These are phyloP conservation scores for Sturnira hondurensis DNA, from an alignment of 2,113 vertebrate species.

Conservation along the genomic window DNA sequence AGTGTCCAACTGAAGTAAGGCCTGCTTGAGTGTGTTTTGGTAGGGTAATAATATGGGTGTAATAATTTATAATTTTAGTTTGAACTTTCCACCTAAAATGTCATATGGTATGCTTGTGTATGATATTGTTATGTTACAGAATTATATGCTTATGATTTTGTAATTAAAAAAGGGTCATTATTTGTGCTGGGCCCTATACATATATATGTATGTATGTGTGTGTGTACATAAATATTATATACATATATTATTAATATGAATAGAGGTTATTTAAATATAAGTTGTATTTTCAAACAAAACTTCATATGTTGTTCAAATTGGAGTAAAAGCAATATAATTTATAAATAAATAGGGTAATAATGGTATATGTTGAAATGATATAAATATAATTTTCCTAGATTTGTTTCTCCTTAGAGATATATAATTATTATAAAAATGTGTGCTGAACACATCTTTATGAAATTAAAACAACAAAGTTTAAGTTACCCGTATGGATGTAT, in stretches of 20 bases:
- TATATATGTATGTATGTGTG: no score
- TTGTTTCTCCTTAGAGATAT: neutral
- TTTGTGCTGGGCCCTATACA: no score
- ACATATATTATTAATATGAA: neutral
- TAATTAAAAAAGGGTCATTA: no score
- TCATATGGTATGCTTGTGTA: no score
- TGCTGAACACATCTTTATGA: neutral
- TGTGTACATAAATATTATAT: no score
- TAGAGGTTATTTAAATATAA: neutral
- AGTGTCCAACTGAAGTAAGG: no score
- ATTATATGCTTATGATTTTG: no score
- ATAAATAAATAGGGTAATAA: neutral
- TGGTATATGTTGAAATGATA: neutral
- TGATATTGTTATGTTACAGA: no score
- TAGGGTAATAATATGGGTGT: no score
- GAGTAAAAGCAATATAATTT: neutral
- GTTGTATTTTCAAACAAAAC: constrained; percentile 15
- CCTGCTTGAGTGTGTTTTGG: no score
- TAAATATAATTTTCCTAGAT: neutral
- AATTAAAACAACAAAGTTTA: neutral
- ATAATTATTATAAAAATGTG: neutral
- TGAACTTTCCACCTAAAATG: no score
- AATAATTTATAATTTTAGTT: no score
- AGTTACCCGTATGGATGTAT: neutral
- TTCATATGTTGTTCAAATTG: neutral